Percentiles rank a stretch among this genome's conserved stretches.
phyloP scores from a whole-genome alignment of 2,113 vertebrate species.

The Laticauda laticaudata region DNA sequence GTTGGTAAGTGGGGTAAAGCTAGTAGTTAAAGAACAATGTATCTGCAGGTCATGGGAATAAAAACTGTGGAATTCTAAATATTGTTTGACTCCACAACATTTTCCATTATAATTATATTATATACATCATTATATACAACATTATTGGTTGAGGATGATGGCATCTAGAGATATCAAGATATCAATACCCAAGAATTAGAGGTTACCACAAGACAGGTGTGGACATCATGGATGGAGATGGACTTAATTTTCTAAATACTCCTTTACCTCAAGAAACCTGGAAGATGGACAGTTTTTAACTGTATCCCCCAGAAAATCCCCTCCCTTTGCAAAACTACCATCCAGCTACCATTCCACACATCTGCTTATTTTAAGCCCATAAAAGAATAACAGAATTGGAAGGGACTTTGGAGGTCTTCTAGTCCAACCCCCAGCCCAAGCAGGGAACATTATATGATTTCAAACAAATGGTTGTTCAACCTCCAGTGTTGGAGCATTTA shows the following conservation, averaged over 20 bases:
- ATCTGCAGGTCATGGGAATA: neutral
- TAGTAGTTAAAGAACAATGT: neutral
- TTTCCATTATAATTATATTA: neutral
- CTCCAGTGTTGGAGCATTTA: neutral
- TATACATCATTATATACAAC: too few species aligned
- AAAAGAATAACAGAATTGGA: too few species aligned
- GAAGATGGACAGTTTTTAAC: too few species aligned
- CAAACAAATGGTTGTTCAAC: neutral
- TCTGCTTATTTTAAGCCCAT: neutral
- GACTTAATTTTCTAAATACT: neutral
- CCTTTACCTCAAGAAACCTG: too few species aligned
- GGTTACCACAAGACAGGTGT: neutral
- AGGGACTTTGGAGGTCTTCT: neutral
- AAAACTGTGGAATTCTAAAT: neutral
- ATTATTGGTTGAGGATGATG: neutral
- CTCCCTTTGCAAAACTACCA: too few species aligned
- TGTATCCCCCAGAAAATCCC: too few species aligned
- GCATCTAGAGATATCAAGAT: neutral
- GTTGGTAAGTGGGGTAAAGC: neutral
- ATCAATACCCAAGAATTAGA: neutral
- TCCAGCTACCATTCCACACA: neutral
- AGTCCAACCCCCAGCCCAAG: neutral
- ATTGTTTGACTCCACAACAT: neutral
- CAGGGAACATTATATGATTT: neutral
- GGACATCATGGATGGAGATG: neutral